Percentiles rank a stretch among this genome's conserved stretches.
phyloP scores from a whole-genome alignment of 2,797 vertebrate genomes.

The Melanotaenia nigrans region DNA sequence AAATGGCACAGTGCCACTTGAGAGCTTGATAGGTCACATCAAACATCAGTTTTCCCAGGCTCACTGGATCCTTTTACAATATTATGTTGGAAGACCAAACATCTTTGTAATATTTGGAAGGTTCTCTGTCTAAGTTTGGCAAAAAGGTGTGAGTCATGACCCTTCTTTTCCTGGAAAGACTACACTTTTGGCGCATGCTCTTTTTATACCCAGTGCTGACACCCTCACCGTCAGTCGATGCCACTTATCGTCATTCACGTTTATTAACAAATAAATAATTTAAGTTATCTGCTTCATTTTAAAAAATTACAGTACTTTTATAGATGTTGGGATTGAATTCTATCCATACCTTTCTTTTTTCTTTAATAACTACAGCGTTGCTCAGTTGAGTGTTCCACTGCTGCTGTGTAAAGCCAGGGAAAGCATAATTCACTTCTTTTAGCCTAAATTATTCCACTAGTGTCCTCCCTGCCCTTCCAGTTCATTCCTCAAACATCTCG shows the following conservation, averaged over 20 bases:
- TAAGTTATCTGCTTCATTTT: too few species aligned
- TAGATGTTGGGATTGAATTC: too few species aligned
- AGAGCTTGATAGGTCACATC: background rate
- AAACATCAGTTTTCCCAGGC: background rate
- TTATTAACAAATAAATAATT: too few species aligned
- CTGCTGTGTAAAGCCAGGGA: too few species aligned
- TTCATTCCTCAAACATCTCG: conserved; percentile 31
- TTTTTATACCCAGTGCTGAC: background rate
- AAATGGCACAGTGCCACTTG: background rate
- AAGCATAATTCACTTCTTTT: too few species aligned
- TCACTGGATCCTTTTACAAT: background rate
- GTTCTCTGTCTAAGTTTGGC: background rate
- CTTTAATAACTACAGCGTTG: too few species aligned
- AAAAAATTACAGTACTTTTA: too few species aligned
- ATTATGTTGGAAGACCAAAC: background rate
- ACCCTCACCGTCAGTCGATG: background rate
- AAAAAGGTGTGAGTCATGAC: background rate
- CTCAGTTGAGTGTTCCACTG: too few species aligned
- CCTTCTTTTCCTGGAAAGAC: background rate
- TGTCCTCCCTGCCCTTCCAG: conserved; percentile 38
- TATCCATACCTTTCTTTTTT: too few species aligned
- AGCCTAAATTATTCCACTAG: conserved; percentile 28
- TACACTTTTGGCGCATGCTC: background rate
- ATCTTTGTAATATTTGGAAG: background rate
- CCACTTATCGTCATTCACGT: too few species aligned